phyloP scores from a whole-genome alignment of 2,888 invertebrate species.

The Teleogryllus oceanicus region DNA sequence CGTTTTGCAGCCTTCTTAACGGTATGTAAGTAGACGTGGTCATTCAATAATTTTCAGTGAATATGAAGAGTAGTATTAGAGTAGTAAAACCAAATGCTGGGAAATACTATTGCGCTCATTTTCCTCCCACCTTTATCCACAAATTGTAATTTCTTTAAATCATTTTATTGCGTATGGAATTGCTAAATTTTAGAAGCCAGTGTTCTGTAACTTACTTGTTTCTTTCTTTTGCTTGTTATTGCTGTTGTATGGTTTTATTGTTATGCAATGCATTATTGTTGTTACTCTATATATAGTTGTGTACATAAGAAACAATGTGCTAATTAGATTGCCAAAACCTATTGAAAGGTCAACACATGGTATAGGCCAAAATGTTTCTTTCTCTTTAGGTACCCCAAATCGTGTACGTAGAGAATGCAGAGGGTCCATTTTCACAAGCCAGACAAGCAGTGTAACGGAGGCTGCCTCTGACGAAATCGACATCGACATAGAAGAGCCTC shows the following conservation, averaged over 20 bases:
- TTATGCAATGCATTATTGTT: neutral
- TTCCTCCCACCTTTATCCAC: no score
- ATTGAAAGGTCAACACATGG: neutral
- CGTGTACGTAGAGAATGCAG: conserved; percentile 50
- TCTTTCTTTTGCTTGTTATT: neutral
- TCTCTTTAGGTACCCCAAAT: conserved; percentile 47
- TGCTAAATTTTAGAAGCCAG: conserved; percentile 5
- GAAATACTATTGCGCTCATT: no score
- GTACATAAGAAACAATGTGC: no score
- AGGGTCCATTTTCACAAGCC: conserved; percentile 55
- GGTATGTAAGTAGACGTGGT: no score
- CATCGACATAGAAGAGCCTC: conserved; percentile 58
- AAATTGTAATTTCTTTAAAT: no score
- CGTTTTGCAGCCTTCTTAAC: no score
- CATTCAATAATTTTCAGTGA: no score
- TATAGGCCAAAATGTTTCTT: conserved; percentile 19
- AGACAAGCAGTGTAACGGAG: conserved; percentile 66
- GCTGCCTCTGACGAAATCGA: conserved; percentile 68
- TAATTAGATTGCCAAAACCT: no score
- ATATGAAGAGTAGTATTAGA: no score
- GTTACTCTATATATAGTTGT: neutral
- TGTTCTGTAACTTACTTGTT: neutral
- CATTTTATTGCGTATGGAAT: no score
- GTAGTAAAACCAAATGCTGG: no score
- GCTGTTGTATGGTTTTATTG: neutral